Evolutionary conservation across 1,140 invertebrate species (phyloP), one percentile per base, ranked within the genome.

Genomic region (Achroia grisella): DNA sequence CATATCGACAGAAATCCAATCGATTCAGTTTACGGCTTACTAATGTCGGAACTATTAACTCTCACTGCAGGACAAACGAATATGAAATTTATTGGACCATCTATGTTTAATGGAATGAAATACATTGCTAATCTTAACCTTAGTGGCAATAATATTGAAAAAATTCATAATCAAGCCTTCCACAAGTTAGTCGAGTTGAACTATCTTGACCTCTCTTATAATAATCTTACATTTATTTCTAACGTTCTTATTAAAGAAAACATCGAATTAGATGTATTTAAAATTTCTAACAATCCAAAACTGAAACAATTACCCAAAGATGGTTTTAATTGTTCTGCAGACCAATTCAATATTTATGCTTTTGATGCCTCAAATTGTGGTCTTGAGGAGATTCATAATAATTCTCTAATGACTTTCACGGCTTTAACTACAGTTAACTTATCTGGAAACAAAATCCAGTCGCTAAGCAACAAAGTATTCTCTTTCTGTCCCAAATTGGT

Each of bases 321-420:
- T 52, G 88, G 89, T 13, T 89, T 90, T 59, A 61, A 77, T 9
- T 88, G 87, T 53, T 86, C 86, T 30, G 86, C 84, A 23, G 87
- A 88, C 44, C 71, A 87, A 53, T 90, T 90, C 50, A 91, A 89
- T 35, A 87, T 92, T 37, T 91, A 90, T 62, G 86, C 88, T 12
- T 88, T 93, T 48, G 91, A 93, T 56, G 88, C 91, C 9, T 89
- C 91, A 0, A 89, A 91, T 59, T 93, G 91, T 56, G 91, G 90
- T 17, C 78, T 93, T 10, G 80, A 87, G 15, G 86, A 85, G 31
- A 65, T 93, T 31, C 85, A 87, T 13, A 85, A 89, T 33, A 87
- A 89, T 47, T 90, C 90, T 1, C 89, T 93, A 51, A 87, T 89
- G 31, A 87, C 89, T 0, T 92, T 93, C 88, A 90, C 91, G 4